Evolutionary conservation across 2,888 invertebrate species (phyloP).

Genomic region (Drosophila kuntzei): DNA sequence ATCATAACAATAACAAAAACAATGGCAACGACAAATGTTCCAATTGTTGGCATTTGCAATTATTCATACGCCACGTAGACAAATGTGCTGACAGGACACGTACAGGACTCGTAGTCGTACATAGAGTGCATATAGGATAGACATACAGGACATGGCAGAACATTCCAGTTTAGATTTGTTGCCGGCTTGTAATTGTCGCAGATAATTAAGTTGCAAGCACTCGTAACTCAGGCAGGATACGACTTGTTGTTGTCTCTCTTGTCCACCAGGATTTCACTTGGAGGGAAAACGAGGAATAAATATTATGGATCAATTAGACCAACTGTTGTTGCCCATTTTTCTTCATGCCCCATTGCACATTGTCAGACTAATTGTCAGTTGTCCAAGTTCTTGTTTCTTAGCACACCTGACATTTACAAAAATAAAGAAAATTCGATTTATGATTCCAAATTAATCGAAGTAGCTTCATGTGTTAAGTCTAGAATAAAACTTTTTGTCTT

Average conservation of each 20-base stretch:
- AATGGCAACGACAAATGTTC: slow-evolving; percentile 60
- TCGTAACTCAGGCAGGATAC: slow-evolving; percentile 51
- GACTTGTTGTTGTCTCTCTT: slow-evolving; percentile 18
- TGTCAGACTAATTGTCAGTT: background rate
- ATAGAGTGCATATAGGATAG: slow-evolving; percentile 6
- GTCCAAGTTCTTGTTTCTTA: background rate
- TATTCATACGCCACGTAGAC: slow-evolving; percentile 82
- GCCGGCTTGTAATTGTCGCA: slow-evolving; percentile 78
- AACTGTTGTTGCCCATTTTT: background rate
- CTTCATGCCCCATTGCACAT: background rate
- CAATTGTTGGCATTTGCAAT: slow-evolving; percentile 80
- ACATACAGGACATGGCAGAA: slow-evolving; percentile 59
- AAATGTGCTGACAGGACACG: slow-evolving; percentile 77
- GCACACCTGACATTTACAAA: background rate
- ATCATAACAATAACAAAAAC: slow-evolving; percentile 23
- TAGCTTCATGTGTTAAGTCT: too few species aligned
- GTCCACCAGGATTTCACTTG: slow-evolving; percentile 22
- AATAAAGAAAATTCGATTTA: background rate
- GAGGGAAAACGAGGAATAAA: background rate
- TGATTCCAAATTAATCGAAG: background rate
- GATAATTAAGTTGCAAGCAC: slow-evolving; percentile 75
- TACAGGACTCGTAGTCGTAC: slow-evolving; percentile 25
- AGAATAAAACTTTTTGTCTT: too few species aligned
- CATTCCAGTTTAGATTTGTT: slow-evolving; percentile 78
- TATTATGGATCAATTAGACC: background rate